Evolutionary conservation across 2,113 vertebrate genomes (phyloP).

Genomic region (Pteronura brasiliensis): DNA sequence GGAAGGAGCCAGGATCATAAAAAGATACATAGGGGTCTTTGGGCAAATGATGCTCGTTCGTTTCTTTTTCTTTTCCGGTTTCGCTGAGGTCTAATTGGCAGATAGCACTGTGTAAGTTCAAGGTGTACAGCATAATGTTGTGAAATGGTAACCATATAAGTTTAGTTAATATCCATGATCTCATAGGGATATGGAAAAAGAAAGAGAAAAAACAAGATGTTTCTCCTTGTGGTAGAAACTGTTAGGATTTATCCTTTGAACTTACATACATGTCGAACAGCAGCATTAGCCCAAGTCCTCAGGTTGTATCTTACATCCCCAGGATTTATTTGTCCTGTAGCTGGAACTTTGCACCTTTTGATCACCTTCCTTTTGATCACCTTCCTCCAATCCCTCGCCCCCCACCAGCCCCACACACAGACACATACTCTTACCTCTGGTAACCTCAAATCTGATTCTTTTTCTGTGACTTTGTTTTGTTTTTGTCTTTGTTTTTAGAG

Average conservation of each 20-base stretch:
- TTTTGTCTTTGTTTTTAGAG: not conserved
- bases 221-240: not conserved
- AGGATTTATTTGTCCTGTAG: too few relatives aligned
- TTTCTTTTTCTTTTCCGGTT: not conserved
- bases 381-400: not conserved
- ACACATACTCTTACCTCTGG: not conserved
- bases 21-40: not conserved
- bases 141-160: not conserved
- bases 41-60: not conserved
- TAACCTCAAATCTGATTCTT: not conserved
- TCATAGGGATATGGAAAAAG: not conserved
- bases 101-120: not conserved
- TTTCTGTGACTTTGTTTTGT: not conserved
- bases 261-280: rapidly evolving
- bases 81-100: not conserved
- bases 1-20: not conserved
- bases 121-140: not conserved
- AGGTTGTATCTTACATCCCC: too few relatives aligned
- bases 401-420: not conserved
- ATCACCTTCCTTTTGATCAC: not conserved
- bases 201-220: not conserved
- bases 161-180: not conserved
- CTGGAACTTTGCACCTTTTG: not conserved
- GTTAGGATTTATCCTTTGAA: not conserved
- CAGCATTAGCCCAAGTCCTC: not conserved